Evolutionary conservation across 2,113 vertebrate genomes (phyloP).

Genomic region (Deroptyus accipitrinus): DNA sequence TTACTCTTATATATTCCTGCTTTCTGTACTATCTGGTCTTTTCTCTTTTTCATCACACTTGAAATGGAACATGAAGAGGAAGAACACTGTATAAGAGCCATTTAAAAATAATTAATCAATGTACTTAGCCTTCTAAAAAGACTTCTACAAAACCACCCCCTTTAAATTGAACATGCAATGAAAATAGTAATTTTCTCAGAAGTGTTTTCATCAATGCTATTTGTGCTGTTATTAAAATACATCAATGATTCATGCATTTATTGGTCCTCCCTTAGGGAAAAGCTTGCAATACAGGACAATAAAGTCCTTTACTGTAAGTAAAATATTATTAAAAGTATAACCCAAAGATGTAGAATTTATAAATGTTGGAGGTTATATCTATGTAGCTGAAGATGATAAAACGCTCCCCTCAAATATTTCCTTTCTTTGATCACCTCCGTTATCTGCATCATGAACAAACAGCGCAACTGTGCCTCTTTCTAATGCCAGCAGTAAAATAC

Average conservation of each 20-base stretch:
- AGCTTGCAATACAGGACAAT: neutral
- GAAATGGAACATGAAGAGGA: neutral
- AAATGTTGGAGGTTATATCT: neutral
- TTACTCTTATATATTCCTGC: neutral
- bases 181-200: neutral
- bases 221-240: neutral
- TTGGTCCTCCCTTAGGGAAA: neutral
- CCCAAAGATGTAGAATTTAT: neutral
- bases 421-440: neutral
- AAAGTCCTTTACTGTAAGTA: neutral
- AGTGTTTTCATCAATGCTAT: neutral
- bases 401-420: neutral
- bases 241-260: neutral
- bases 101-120: slow-evolving; percentile 20
- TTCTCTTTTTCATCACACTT: neutral
- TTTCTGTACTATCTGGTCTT: neutral
- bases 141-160: neutral
- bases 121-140: neutral
- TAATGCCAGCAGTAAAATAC: neutral
- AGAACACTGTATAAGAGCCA: neutral
- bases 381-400: neutral
- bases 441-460: neutral
- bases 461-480: neutral
- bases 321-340: neutral
- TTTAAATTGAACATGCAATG: neutral